Evolutionary conservation across 2,113 vertebrate genomes (phyloP).

Genomic region (Clarias batrachus): DNA sequence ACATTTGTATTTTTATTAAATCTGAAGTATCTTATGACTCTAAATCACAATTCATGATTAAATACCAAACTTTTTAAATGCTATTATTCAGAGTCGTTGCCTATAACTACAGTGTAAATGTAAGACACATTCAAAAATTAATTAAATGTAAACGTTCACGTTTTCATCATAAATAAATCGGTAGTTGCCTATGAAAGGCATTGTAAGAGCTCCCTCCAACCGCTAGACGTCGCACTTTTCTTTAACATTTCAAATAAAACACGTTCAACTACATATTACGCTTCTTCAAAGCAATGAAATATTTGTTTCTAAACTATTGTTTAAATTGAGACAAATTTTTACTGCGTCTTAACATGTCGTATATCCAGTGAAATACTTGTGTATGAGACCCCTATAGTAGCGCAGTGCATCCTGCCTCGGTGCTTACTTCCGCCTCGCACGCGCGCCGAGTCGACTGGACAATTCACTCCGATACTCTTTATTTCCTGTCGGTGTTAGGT

Average conservation of each 20-base stretch:
- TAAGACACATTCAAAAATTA: neutral
- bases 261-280: neutral
- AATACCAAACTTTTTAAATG: too few relatives aligned
- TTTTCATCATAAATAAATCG: neutral
- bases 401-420: neutral
- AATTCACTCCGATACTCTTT: neutral
- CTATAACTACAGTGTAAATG: too few relatives aligned
- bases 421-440: neutral
- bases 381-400: neutral
- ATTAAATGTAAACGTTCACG: neutral
- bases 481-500: neutral
- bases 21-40: too few relatives aligned
- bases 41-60: too few relatives aligned
- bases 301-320: too few relatives aligned
- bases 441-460: neutral
- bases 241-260: neutral
- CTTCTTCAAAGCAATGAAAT: neutral
- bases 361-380: neutral
- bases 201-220: neutral
- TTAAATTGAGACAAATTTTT: neutral
- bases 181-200: neutral
- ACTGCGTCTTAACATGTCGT: neutral
- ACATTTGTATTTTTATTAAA: too few relatives aligned
- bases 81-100: too few relatives aligned
- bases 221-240: neutral